Evolutionary conservation across 2,888 invertebrate species (phyloP).

Genomic region (Melitaea athalia): DNA sequence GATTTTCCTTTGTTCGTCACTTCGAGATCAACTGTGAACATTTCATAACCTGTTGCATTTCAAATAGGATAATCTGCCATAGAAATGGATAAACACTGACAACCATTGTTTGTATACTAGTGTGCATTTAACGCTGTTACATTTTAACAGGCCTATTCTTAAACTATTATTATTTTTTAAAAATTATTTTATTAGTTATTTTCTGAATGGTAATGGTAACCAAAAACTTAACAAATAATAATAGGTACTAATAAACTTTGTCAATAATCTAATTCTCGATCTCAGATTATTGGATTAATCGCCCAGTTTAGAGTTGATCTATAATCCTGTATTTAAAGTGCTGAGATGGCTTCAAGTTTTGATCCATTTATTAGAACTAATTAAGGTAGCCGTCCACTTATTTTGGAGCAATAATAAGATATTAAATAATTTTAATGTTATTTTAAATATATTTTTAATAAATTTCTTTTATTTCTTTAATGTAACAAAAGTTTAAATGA

Average conservation of each 20-base stretch:
- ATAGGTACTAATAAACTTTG: no score
- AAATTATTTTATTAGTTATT: no score
- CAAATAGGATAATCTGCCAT: conserved; percentile 15
- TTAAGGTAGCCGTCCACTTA: neutral
- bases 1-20: conserved; percentile 23
- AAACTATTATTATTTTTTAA: no score
- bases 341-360: conserved; percentile 6
- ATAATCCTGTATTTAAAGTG: conserved; percentile 9
- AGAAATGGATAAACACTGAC: conserved; percentile 10
- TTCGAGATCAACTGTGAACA: conserved; percentile 20
- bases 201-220: no score
- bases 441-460: neutral
- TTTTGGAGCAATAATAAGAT: neutral
- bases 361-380: neutral
- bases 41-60: conserved; percentile 34
- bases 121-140: no score
- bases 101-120: no score
- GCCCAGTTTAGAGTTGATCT: neutral
- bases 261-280: no score
- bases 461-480: no score
- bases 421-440: neutral
- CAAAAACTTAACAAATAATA: no score
- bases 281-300: neutral
- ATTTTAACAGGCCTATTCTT: no score
- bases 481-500: no score